These are phyloP conservation scores for Pachyseris speciosa DNA, from an alignment of 64 coral and sea anemone genomes.

Conservation along the genomic window DNA sequence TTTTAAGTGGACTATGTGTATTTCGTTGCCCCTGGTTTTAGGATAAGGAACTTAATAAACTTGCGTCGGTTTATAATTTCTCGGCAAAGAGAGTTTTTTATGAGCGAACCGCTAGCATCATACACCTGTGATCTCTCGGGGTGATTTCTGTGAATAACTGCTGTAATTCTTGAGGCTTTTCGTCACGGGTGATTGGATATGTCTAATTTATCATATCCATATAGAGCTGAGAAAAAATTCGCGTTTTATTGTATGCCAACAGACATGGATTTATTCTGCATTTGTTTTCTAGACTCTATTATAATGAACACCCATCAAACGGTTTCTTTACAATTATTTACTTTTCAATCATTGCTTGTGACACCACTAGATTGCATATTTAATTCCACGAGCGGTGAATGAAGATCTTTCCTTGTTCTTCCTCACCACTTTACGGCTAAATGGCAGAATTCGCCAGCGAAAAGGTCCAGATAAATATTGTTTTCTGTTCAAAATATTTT, in stretches of 20 bases:
- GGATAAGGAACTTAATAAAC: not conserved
- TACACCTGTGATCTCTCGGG: not conserved
- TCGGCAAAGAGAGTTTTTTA: not conserved
- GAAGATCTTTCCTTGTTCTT: not conserved
- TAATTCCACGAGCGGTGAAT: not conserved
- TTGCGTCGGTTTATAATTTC: not conserved
- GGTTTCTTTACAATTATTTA: slow-evolving; percentile 14
- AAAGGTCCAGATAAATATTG: not conserved
- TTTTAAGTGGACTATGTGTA: not conserved
- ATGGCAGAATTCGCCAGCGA: not conserved
- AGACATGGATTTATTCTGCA: not conserved
- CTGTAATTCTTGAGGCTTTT: not conserved
- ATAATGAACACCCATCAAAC: not conserved
- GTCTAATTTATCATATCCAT: not conserved
- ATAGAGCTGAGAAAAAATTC: not conserved
- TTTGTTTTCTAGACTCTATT: not conserved
- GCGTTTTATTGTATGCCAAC: not conserved
- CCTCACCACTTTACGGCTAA: not conserved
- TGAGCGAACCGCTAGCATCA: not conserved
- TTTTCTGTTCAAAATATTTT: not conserved
- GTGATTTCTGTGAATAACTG: not conserved
- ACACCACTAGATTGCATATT: not conserved
- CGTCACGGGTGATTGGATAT: not conserved
- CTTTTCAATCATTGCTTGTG: not conserved
- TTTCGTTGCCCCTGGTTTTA: not conserved